Percentiles rank a stretch among this genome's conserved stretches.
These are phyloP conservation scores for Halcyon chelicuti DNA, from an alignment of 2,797 vertebrate species.

Conservation along the genomic window DNA sequence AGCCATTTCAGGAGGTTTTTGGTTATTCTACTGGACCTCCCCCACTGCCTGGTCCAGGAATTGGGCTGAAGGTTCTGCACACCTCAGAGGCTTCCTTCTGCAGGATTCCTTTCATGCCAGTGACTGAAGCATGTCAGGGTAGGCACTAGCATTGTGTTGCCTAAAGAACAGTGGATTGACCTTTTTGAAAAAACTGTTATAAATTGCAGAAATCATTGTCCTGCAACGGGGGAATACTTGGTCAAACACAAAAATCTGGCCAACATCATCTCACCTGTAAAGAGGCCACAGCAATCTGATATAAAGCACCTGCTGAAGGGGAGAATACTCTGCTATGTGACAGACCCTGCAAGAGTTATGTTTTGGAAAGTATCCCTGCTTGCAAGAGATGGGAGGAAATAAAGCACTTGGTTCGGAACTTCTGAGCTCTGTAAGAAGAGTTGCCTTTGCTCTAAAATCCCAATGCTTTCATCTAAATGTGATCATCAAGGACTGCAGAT, in stretches of 20 bases:
- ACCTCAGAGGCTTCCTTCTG: not conserved
- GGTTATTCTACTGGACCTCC: not conserved
- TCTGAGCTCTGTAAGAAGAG: not conserved
- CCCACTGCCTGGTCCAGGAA: not conserved
- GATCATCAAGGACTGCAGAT: not conserved
- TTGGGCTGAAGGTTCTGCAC: rapidly evolving
- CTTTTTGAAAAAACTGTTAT: not conserved
- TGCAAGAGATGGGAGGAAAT: not conserved
- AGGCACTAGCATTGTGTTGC: not conserved
- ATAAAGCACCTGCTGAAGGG: not conserved
- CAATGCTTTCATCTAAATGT: not conserved
- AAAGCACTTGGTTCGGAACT: not conserved
- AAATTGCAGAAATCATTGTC: not conserved
- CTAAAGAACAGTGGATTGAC: not conserved
- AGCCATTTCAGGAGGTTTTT: not conserved
- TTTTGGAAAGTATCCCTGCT: not conserved
- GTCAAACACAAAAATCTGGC: not conserved
- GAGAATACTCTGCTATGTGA: not conserved
- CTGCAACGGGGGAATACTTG: not conserved
- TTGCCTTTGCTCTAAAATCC: not conserved
- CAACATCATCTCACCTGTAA: not conserved
- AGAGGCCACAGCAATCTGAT: too few relatives aligned
- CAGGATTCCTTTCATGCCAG: not conserved
- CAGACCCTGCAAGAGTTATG: not conserved
- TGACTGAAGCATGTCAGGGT: not conserved